Evolutionary conservation across 2,113 vertebrate species (phyloP).

Genomic region (Isichthys henryi): DNA sequence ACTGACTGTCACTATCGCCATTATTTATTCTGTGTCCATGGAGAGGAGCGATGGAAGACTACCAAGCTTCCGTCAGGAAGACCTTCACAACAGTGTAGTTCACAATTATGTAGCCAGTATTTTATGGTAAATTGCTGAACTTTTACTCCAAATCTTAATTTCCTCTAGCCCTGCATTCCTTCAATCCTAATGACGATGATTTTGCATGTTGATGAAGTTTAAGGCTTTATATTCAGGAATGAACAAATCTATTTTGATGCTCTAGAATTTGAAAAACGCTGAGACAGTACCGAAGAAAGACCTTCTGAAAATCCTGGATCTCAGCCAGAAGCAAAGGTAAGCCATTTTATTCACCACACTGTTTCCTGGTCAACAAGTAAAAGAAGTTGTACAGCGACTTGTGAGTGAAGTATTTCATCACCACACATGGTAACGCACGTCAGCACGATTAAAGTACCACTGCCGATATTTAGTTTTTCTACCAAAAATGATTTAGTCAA

Average conservation of each 20-base stretch:
- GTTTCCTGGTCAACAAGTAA: background rate
- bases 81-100: background rate
- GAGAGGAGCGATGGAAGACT: background rate
- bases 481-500: background rate
- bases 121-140: background rate
- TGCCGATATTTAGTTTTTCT: background rate
- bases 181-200: background rate
- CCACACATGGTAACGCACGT: background rate
- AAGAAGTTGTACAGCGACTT: background rate
- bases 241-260: background rate
- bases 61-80: background rate
- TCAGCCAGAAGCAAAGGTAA: constrained; percentile 72
- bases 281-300: constrained; percentile 60
- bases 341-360: background rate
- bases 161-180: background rate
- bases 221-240: background rate
- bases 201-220: background rate
- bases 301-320: constrained; percentile 65
- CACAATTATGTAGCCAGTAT: background rate
- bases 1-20: background rate
- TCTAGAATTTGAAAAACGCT: constrained; percentile 64
- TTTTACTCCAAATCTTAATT: background rate
- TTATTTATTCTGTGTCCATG: background rate
- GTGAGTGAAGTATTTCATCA: background rate
- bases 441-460: background rate